These are phyloP conservation scores for Mormyrops boulengeri DNA, from an alignment of 2,797 vertebrate genomes.

Conservation along the genomic window DNA sequence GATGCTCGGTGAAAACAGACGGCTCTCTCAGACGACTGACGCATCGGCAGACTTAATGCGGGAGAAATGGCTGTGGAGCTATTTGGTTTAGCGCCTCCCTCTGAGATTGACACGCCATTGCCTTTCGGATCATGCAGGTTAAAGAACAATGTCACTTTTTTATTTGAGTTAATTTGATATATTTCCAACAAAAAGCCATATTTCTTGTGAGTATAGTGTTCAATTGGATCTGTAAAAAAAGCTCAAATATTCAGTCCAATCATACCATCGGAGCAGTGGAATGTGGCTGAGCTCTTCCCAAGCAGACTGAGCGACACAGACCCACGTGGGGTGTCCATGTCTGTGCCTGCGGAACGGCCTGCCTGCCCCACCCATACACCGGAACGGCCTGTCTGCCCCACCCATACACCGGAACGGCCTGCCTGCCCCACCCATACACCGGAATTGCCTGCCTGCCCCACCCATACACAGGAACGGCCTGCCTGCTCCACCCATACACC, in stretches of 20 bases:
- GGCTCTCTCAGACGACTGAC: neutral
- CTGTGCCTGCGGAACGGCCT: neutral
- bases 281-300: no score
- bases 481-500: no score
- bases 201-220: no score
- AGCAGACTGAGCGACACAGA: no score
- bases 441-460: no score
- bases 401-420: no score
- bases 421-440: no score
- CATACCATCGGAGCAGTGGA: no score
- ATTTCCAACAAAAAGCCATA: neutral
- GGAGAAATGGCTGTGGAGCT: neutral
- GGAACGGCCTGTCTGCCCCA: no score
- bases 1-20: neutral
- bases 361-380: conserved; percentile 27
- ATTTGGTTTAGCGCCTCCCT: neutral
- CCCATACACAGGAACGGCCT: no score
- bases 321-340: neutral
- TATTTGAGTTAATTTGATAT: neutral
- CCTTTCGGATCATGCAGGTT: neutral
- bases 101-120: neutral
- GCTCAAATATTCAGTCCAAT: no score
- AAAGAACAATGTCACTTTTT: neutral
- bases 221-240: no score
- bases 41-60: neutral